A percentile compares a stretch with the other conserved stretches of the same genome.
These are phyloP conservation scores for Haplochromis burtoni DNA, from an alignment of 2,113 vertebrate species.

Conservation along the genomic window DNA sequence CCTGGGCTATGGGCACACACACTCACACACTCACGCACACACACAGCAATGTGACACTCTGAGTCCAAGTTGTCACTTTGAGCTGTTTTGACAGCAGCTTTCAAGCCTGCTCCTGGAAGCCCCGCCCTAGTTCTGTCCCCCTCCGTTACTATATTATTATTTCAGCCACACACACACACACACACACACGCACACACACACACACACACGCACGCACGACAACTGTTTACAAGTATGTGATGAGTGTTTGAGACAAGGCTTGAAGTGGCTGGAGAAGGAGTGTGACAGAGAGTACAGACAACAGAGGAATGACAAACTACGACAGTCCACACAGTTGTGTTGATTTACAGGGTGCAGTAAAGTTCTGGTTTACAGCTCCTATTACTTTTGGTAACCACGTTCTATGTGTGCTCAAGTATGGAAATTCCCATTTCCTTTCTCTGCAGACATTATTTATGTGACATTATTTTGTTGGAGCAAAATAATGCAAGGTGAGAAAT, in stretches of 20 bases:
- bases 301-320: background rate
- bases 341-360: background rate
- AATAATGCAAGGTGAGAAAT: background rate
- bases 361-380: background rate
- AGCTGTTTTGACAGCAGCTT: constrained; percentile 28
- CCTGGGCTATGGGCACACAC: background rate
- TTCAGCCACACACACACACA: background rate
- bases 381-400: background rate
- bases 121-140: constrained; percentile 48
- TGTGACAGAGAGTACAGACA: background rate
- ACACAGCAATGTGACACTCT: background rate
- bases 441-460: background rate
- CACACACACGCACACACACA: background rate
- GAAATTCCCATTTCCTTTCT: background rate
- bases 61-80: constrained; percentile 45
- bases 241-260: constrained; percentile 18
- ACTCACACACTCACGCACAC: background rate
- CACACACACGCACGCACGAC: background rate
- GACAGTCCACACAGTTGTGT: background rate
- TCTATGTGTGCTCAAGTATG: background rate
- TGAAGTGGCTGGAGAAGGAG: background rate
- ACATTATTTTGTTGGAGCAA: background rate
- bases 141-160: constrained; percentile 17
- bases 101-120: constrained; percentile 2
- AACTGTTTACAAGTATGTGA: constrained; percentile 23